Evolutionary conservation across 2,888 invertebrate genomes (phyloP), one percentile per base, ranked within the genome.

Genomic region (Dryadula phaetusa): DNA sequence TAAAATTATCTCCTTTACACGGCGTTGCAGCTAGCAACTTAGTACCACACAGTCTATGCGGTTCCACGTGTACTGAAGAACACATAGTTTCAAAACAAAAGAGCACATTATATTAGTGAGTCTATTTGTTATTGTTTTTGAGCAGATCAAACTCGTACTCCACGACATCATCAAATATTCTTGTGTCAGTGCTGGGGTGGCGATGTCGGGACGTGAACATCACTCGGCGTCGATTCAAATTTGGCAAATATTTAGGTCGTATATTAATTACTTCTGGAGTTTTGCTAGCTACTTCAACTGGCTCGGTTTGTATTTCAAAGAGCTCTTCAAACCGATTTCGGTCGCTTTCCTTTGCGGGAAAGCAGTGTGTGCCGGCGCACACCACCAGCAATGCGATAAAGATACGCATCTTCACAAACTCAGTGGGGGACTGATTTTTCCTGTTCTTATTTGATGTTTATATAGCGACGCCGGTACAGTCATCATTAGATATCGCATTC

Each of bases 381-480:
- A 69, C 61, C 37, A 72, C 25, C 25, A 72, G 22, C 54, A 74
- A 16, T 12, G 44, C 64, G 49, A 70, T 14, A 18, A 65, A 52
- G 42, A 64, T 68, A 52, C 56, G 62, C 76, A 78, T 76, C 42
- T 69, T 72, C 47, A 47, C 56, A 58, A 49, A 47, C 62, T 66
- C 46, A 61, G 46, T 70, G 60, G 62, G 32, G 56, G 54, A 80
- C 77, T 79, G 77, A 71, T 68, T 71, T 69, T 64, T 67, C 70
- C 65, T 64, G 46, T 66, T 62, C 62, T 70, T 66, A 71, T 28
- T 25, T 61, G 64, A 62, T 44, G 58, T 74, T 73, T 79, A 76
- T 78, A 80, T 72, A 72, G 71, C 69, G 72, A 67, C 52, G 49
- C 56, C 8, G 2, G 64, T 71, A 71, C 71, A 69, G 67, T 71